These are phyloP conservation scores for Marronus borbonicus DNA, from an alignment of 2,888 invertebrate genomes.

Conservation along the genomic window DNA sequence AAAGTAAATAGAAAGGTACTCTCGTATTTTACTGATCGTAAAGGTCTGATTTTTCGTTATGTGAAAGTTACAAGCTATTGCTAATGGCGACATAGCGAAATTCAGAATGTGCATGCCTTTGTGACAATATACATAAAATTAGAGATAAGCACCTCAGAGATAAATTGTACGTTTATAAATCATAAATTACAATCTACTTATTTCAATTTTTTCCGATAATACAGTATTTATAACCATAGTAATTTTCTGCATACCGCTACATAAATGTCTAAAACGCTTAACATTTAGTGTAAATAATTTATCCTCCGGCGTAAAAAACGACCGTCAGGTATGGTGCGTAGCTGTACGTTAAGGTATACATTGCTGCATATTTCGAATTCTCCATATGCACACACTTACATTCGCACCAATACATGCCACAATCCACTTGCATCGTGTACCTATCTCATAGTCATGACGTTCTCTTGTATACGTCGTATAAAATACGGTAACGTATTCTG, in stretches of 20 bases:
- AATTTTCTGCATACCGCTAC: constrained; percentile 14
- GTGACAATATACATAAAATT: too few species aligned
- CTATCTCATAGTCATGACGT: constrained; percentile 23
- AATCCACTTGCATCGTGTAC: constrained; percentile 10
- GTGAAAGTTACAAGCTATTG: too few species aligned
- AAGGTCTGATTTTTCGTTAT: too few species aligned
- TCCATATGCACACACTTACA: constrained; percentile 19
- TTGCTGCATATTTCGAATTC: constrained; percentile 28
- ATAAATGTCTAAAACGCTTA: constrained; percentile 18
- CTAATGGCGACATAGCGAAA: too few species aligned
- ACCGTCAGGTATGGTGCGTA: neutral
- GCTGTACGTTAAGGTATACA: constrained; percentile 1
- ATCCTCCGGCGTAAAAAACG: constrained; percentile 4
- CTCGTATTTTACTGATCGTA: too few species aligned
- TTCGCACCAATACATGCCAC: neutral
- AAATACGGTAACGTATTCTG: constrained; percentile 18
- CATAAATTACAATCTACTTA: constrained; percentile 9
- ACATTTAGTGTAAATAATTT: constrained; percentile 25
- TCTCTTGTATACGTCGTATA: constrained; percentile 19
- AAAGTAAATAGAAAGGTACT: too few species aligned
- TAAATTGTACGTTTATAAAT: neutral
- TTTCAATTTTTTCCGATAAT: neutral
- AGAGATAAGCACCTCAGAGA: too few species aligned
- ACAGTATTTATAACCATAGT: constrained; percentile 4
- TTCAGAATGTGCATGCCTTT: too few species aligned